Evolutionary conservation across 2,797 vertebrate genomes (phyloP).

Genomic region (Simalia tracyae): DNA sequence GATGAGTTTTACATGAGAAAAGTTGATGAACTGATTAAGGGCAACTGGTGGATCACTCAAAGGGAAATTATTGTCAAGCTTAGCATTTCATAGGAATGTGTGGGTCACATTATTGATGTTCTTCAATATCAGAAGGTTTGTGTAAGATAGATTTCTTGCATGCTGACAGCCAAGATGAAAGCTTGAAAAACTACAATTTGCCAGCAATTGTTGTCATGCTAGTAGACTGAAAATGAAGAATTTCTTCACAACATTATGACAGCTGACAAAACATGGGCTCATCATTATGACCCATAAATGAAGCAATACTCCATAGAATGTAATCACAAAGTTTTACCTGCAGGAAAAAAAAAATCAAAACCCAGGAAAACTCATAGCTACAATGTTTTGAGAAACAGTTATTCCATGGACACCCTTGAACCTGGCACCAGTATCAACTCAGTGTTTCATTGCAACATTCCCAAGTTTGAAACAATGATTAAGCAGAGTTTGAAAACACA

Average conservation of each 20-base stretch:
- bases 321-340: background rate
- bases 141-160: background rate
- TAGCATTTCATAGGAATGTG: background rate
- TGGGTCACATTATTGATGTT: background rate
- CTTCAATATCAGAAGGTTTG: background rate
- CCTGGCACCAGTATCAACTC: background rate
- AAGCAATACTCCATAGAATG: background rate
- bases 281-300: background rate
- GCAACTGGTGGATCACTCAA: background rate
- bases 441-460: background rate
- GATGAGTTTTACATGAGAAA: background rate
- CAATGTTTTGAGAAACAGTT: background rate
- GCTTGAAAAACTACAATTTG: background rate
- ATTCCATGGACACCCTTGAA: background rate
- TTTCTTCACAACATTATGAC: background rate
- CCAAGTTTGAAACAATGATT: background rate
- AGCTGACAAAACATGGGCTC: background rate
- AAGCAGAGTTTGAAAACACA: background rate
- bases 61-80: background rate
- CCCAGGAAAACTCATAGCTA: background rate
- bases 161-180: background rate
- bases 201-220: too few species aligned
- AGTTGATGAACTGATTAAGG: background rate
- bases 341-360: background rate
- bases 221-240: background rate